Evolutionary conservation across 2,113 vertebrate species (phyloP).

Genomic region (Heterocephalus glaber): DNA sequence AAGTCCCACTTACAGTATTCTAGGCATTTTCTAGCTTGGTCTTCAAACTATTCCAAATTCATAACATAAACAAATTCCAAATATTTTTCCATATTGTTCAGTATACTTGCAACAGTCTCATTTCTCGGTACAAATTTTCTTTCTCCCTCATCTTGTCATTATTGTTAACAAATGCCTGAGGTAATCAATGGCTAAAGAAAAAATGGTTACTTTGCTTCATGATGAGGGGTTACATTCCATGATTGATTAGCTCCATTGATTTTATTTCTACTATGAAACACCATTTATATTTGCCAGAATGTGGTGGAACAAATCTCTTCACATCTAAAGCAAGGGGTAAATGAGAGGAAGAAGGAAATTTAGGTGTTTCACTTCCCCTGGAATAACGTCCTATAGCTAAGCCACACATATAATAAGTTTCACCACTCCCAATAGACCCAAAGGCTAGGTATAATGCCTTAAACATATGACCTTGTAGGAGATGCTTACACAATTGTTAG

Average conservation of each 20-base stretch:
- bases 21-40: background rate
- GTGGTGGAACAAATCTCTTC: too few relatives aligned
- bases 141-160: background rate
- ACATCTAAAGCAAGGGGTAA: too few relatives aligned
- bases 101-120: background rate
- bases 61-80: background rate
- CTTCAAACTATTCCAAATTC: background rate
- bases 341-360: too few relatives aligned
- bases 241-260: too few relatives aligned
- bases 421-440: background rate
- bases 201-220: too few relatives aligned
- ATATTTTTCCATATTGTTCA: background rate
- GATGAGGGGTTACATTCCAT: too few relatives aligned
- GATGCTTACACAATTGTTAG: background rate
- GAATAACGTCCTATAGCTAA: background rate
- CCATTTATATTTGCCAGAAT: too few relatives aligned
- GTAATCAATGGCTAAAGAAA: background rate
- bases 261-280: too few relatives aligned
- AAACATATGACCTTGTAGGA: background rate
- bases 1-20: background rate
- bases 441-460: background rate
- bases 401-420: background rate
- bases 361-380: too few relatives aligned
- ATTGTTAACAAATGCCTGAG: background rate
- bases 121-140: background rate